Evolutionary conservation across 2,113 vertebrate genomes (phyloP), one percentile per base, ranked within the genome.

Genomic region (Toxotes chatareus): DNA sequence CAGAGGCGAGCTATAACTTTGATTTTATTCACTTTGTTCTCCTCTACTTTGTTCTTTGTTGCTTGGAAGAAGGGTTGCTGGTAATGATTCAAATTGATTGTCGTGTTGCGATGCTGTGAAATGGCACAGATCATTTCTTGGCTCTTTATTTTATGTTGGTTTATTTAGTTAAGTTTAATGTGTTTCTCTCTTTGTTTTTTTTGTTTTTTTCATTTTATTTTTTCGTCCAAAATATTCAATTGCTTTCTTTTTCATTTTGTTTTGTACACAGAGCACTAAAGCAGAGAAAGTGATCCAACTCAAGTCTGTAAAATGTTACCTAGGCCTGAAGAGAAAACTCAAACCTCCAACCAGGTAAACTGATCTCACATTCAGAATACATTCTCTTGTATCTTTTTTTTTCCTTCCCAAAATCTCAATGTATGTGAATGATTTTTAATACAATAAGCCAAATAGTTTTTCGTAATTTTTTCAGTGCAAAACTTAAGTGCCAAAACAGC

Each of bases 321-420:
- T 97, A 55, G 98, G 98, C 79, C 94, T 99, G 77, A 97, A 95
- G 91, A 99, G 94, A 90, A 98, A 97, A 92, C 89, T 97, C 89
- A 99, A 98, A 87, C 96, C 97, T 73, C 96, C 97, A 94, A 86
- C 61, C 64, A 92, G 87, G 91, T 89, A 88, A 85, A 38, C 56
- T 47, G n/a, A 32, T 1, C 66, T 77, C 38, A 17, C 34, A 61
- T 14, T 1, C 17, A 34, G 68, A 14, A 47, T 44, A 66, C 36
- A 27, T 11, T 66, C 19, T 47, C 3, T 10, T 23, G 4, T 49
- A 0, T 19, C 27, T 27, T 27, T 27, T 27, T n/a, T 31, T 46
- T 13, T 65, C 14, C 44, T 31, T 16, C 34, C 23, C 7, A 17
- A 7, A 34, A 49, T 21, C 3, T 32, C 38, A 53, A 42, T 61